Evolutionary conservation across 1,140 invertebrate genomes (phyloP).

Genomic region (Pseudomyrmex flavicornis): DNA sequence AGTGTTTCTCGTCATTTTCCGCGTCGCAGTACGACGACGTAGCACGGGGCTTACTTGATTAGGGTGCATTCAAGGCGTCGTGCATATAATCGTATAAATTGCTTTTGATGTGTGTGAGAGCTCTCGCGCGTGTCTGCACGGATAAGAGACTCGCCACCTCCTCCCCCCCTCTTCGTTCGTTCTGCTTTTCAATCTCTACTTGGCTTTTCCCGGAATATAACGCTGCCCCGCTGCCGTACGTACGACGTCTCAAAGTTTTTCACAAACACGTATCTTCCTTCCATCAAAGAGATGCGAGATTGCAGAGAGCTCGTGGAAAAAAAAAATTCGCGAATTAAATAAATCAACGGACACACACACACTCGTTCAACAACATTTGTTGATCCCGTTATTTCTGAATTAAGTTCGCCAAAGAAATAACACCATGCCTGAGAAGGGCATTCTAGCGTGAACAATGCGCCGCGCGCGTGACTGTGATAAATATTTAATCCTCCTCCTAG

Average conservation of each 20-base stretch:
- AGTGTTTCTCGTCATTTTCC: slow-evolving; percentile 60
- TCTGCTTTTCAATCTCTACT: not conserved
- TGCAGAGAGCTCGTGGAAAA: not conserved
- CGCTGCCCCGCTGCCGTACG: not conserved
- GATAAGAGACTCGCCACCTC: slow-evolving; percentile 61
- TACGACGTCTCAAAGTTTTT: slow-evolving; percentile 42
- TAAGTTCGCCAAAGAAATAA: slow-evolving; percentile 67
- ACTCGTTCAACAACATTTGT: slow-evolving; percentile 52
- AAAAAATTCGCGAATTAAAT: slow-evolving; percentile 27
- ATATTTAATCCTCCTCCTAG: slow-evolving; percentile 54
- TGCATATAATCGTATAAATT: slow-evolving; percentile 78
- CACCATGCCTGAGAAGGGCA: slow-evolving; percentile 36
- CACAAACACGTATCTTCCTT: not conserved
- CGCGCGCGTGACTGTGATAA: slow-evolving; percentile 72
- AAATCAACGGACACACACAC: slow-evolving; percentile 23
- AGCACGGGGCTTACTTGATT: slow-evolving; percentile 72
- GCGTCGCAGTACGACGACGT: slow-evolving; percentile 33
- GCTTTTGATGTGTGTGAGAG: slow-evolving; percentile 74
- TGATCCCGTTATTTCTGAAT: slow-evolving; percentile 66
- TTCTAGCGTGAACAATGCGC: slow-evolving; percentile 64
- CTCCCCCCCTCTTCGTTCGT: slow-evolving; percentile 24
- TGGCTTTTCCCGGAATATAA: slow-evolving; percentile 5
- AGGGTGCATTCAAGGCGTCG: slow-evolving; percentile 74
- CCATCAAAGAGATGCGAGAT: not conserved
- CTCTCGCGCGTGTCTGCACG: slow-evolving; percentile 55